These are phyloP conservation scores for Selenia dentaria DNA, from an alignment of 2,888 invertebrate genomes.

Conservation along the genomic window DNA sequence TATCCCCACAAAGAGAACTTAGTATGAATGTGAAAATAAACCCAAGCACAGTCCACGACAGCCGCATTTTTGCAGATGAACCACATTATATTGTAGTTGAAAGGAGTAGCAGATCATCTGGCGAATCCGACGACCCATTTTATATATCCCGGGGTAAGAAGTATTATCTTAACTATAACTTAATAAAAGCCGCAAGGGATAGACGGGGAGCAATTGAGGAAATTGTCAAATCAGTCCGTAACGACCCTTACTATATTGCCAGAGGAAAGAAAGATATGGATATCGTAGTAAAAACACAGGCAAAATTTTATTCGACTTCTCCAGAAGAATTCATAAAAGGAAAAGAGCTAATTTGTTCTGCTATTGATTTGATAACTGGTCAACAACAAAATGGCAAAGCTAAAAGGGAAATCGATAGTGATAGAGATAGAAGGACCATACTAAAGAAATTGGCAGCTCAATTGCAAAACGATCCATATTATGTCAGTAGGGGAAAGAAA, in stretches of 20 bases:
- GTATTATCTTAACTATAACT: slow-evolving; percentile 45
- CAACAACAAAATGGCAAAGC: slow-evolving; percentile 48
- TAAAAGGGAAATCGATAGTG: slow-evolving; percentile 65
- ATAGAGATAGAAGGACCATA: slow-evolving; percentile 67
- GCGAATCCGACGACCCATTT: slow-evolving; percentile 65
- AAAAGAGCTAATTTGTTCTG: slow-evolving; percentile 67
- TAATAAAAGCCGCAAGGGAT: slow-evolving; percentile 55
- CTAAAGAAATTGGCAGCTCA: slow-evolving; percentile 72
- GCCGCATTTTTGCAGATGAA: slow-evolving; percentile 79
- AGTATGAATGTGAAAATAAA: slow-evolving; percentile 38
- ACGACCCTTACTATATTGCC: slow-evolving; percentile 80
- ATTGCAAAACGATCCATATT: slow-evolving; percentile 74
- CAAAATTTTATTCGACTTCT: slow-evolving; percentile 37
- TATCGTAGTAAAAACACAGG: background rate
- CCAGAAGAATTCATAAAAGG: slow-evolving; percentile 52
- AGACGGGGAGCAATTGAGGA: slow-evolving; percentile 73
- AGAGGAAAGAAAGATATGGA: slow-evolving; percentile 73
- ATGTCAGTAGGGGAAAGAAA: slow-evolving; percentile 74
- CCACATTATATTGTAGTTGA: slow-evolving; percentile 81
- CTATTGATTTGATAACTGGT: slow-evolving; percentile 52
- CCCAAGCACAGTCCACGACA: slow-evolving; percentile 60
- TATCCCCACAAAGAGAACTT: slow-evolving; percentile 25
- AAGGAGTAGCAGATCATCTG: slow-evolving; percentile 70
- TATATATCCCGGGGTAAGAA: slow-evolving; percentile 72
- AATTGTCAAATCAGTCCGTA: slow-evolving; percentile 73